These are phyloP conservation scores for Zelostemma sp. DNA, from an alignment of 1,140 invertebrate species.

Conservation along the genomic window DNA sequence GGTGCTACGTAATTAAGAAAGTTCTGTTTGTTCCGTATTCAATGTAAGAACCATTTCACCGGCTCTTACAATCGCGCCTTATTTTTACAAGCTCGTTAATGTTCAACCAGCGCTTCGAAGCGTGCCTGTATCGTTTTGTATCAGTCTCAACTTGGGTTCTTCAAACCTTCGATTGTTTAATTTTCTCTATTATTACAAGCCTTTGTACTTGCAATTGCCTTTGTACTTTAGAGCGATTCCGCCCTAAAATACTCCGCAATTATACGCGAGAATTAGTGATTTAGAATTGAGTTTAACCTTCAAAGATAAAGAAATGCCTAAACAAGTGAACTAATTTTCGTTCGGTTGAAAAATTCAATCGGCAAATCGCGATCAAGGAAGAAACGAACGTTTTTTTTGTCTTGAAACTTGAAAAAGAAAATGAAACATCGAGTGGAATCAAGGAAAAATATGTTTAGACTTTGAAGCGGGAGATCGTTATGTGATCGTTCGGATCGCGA, in stretches of 20 bases:
- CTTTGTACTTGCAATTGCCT: neutral
- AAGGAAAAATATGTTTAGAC: constrained; percentile 24
- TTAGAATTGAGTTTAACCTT: too few relatives aligned
- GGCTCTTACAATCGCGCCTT: neutral
- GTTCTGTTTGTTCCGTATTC: neutral
- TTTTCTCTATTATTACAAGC: neutral
- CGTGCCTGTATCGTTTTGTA: constrained; percentile 3
- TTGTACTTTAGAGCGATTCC: neutral
- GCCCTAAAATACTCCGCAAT: too few relatives aligned
- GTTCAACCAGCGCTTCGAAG: neutral
- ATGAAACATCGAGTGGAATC: neutral
- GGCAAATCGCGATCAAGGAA: too few relatives aligned
- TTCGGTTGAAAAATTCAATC: neutral
- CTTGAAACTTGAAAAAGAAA: neutral
- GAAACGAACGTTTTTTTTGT: too few relatives aligned
- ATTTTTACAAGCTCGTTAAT: neutral
- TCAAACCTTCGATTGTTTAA: constrained; percentile 4
- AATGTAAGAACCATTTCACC: neutral
- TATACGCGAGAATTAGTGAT: too few relatives aligned
- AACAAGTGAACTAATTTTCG: too few relatives aligned
- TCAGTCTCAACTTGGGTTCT: neutral
- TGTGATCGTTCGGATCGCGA: constrained; percentile 43
- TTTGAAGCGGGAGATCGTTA: constrained; percentile 50
- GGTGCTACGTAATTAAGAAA: constrained; percentile 1
- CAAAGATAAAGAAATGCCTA: too few relatives aligned